These are phyloP conservation scores for Pterocles burchelli DNA, from an alignment of 2,113 vertebrate genomes.

Conservation along the genomic window DNA sequence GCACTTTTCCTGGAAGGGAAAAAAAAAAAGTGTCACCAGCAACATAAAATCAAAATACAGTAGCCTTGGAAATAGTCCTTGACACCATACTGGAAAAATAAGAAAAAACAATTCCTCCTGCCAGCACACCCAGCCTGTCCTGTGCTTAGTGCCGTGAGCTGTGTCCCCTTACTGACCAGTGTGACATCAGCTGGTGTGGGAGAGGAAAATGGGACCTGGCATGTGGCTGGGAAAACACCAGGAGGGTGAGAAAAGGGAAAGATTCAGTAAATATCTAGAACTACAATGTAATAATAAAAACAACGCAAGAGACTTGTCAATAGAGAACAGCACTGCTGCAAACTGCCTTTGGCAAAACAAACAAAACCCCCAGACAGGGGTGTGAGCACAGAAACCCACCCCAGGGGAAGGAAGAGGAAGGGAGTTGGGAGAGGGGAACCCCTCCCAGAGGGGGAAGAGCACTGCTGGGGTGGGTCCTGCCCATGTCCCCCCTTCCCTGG, in stretches of 20 bases:
- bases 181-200: fast-evolving
- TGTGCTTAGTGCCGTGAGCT: fast-evolving
- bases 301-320: neutral
- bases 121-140: neutral
- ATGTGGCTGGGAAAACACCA: neutral
- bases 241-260: neutral
- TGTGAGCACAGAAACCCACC: too few relatives aligned
- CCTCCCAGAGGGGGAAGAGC: neutral
- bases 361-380: neutral
- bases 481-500: too few relatives aligned
- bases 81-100: neutral
- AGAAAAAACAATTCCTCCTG: neutral
- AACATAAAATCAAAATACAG: neutral
- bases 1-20: neutral
- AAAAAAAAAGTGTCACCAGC: neutral
- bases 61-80: neutral
- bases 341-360: neutral
- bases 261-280: neutral
- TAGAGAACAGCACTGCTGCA: fast-evolving
- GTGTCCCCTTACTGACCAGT: neutral
- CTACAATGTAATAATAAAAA: neutral
- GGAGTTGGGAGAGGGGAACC: neutral
- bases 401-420: too few relatives aligned
- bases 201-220: neutral
- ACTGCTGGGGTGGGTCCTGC: neutral